Base-by-base conservation (phyloP, 30 jellyfish, hydroid and myxozoan species). In the Nemopilema nomurai region DNA sequence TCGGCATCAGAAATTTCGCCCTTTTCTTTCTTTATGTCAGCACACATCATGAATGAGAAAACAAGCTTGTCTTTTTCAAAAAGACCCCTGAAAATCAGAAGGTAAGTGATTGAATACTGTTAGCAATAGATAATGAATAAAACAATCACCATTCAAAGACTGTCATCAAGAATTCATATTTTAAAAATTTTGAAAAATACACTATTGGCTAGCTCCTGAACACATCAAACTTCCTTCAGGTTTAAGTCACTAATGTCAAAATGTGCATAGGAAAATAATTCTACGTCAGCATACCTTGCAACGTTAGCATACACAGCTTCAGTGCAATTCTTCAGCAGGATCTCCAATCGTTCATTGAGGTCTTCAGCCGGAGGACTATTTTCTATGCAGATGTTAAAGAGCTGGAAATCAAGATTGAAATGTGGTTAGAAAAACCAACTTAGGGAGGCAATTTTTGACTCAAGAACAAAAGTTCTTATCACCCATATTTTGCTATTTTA, bases 21-120 rank as follows among this genome's bases (percentile, higher is more conserved):
- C 7, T 76, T 84, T 41, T 93, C 89, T 18, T 93, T 97, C 98
- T 88, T 87, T 18, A 87, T 88, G 29, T 93, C 98, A 51, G 96
- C 92, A 64, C 98, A 93, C 92, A 93, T 82, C 98, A 93, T 93
- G 90, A 88, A 93, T 0, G 98, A 93, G 81, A 26, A 93, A 0
- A 93, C 98, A 27, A 93, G 85, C 63, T 93, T 93, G 50, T 93
- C 98, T 67, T 88, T 93, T 84, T 93, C 98, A 84, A 93, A 93
- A 62, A 93, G 71, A 28, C 97, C 98, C 79, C 98, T 93, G 68
- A 16, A 82, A 69, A 29, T 41, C 9, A 41, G 57, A 41, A 41
- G n/a, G n/a, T n/a, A n/a, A n/a, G n/a, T n/a, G n/a, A n/a, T n/a
- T n/a, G n/a, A n/a, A n/a, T n/a, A n/a, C n/a, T n/a, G n/a, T n/a